Evolutionary conservation across 2,113 vertebrate genomes (phyloP), one percentile per base, ranked within the genome.

Genomic region (Hemichromis elongatus): DNA sequence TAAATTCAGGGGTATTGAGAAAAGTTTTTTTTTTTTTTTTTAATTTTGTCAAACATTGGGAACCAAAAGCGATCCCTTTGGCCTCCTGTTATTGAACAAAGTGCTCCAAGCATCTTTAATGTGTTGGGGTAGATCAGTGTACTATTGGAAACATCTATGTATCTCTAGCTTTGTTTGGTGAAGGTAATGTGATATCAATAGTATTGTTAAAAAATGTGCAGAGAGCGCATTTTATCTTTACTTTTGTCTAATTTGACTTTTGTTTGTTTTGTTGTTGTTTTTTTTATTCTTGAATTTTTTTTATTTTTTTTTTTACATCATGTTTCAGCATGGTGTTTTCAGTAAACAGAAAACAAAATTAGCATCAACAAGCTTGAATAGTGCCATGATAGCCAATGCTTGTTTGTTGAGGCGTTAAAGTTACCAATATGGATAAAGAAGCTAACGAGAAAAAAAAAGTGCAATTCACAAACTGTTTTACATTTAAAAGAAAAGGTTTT

Each of bases 341-440:
- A 99, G 98, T 96, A 99, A 99, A 99, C 98, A 98, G 98, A 98
- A 99, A 97, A 93, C 86, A 80, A 85, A 90, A 79, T 89, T 85
- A 3, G 93, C 96, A 90, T 96, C 97, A 97, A 96, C 97, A 97
- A 96, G 94, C 96, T 88, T 86, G 75, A 94, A 85, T 86, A 73
- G 93, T 80, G 77, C 82, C 93, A 93, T 89, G 28, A 85, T 78
- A 90, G 94, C 92, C 94, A 94, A 89, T 4, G 82, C 92, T 93
- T 42, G 95, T 92, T 97, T 96, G 97, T 97, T 96, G 97, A 97
- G 94, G 96, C 95, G 79, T 94, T 93, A 94, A 96, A 95, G 87
- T 86, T 89, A 93, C 83, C 85, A 93, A 95, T 95, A 89, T 11
- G 90, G 93, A 94, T 77, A 68, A 68, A 93, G 80, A 93, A 90